phyloP scores from a whole-genome alignment of 2,113 vertebrate species.

The Nycticebus coucang region DNA sequence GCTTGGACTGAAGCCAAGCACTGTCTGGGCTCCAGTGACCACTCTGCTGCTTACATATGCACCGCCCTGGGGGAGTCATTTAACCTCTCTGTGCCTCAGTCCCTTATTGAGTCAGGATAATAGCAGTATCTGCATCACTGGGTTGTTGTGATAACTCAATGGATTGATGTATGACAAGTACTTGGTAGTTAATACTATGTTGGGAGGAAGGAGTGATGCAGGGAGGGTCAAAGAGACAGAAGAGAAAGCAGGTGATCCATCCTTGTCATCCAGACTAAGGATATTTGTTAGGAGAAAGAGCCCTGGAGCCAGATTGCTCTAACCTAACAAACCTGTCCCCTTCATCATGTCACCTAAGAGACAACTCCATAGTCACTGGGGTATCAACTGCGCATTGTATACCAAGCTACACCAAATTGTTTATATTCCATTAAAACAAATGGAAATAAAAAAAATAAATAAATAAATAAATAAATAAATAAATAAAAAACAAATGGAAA shows the following conservation, averaged over 20 bases:
- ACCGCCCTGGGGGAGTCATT: background rate
- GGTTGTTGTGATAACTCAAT: background rate
- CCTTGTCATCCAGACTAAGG: background rate
- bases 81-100: background rate
- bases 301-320: background rate
- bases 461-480: no score
- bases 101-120: background rate
- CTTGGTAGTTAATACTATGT: background rate
- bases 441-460: no score
- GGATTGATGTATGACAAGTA: background rate
- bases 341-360: background rate
- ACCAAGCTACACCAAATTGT: background rate
- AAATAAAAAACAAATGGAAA: conserved; percentile 42
- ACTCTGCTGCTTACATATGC: background rate
- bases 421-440: conserved; percentile 35
- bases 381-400: background rate
- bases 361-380: background rate
- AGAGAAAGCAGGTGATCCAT: background rate
- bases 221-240: background rate
- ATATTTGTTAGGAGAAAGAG: background rate
- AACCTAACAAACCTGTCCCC: background rate
- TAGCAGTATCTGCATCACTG: background rate
- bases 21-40: background rate
- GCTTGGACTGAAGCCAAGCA: background rate
- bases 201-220: background rate